Base-by-base conservation (phyloP, 2,888 invertebrate species). In the Microchrysa polita region DNA sequence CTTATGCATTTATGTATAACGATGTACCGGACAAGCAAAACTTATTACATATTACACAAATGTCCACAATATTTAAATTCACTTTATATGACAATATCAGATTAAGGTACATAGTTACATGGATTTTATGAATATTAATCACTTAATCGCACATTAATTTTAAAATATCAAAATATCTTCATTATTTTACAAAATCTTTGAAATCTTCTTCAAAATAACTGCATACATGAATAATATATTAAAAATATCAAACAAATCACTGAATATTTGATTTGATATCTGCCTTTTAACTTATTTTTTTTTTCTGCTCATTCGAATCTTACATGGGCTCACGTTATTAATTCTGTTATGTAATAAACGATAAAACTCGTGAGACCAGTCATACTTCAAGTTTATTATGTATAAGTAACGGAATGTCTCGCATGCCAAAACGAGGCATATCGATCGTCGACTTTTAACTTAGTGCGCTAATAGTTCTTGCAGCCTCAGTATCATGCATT, bases 291-390 rank as follows among this genome's bases (percentile, higher is more conserved):
- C 10, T 48, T 48, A 7, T 48, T 48, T n/a, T 48, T 10, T 48
- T 48, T 48, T 48, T n/a, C 16, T 59, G 2, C 23, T 59, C 2
- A 23, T 16, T 40, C 48, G 34, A 61, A 34, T 40, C 61, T 9
- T 40, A 10, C n/a, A 61, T 18, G 5, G 61, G 23, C 16, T 61
- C 61, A 40, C 40, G 7, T 40, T n/a, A 23, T 16, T 27, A 40
- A 42, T 16, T 40, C 27, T 14, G 40, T 61, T 61, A 61, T 61
- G 61, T 40, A 61, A 61, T 40, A 16, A 22, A 23, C 9, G 61
- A 61, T 34, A 34, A 34, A 61, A 61, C 61, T 61, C 61, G 61
- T 40, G 61, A 61, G 2, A 61, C 61, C 14, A 1, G 61, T 61
- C n/a, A 61, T 61, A 40, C 40, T 40, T 34, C n/a, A 9, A 23